Percentiles rank a stretch among this genome's conserved stretches.
Evolutionary conservation across 2,888 invertebrate genomes (phyloP).

Genomic region (Tenthredo amoena): DNA sequence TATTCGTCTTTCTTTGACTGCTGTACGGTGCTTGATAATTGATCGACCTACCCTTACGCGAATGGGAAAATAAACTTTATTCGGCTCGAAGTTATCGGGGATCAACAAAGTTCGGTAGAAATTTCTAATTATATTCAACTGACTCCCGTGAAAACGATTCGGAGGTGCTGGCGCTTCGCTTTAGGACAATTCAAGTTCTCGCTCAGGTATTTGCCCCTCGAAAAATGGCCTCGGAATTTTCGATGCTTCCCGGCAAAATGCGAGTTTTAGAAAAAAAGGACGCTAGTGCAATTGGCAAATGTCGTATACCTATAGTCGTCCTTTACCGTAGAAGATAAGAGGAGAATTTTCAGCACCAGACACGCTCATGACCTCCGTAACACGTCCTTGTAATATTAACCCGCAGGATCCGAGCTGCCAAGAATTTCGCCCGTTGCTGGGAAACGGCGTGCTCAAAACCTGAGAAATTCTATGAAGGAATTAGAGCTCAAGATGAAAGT

Average conservation of each 20-base stretch:
- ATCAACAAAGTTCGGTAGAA: not conserved
- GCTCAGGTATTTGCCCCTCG: slow-evolving; percentile 62
- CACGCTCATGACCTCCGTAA: not conserved
- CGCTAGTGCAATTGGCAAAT: not conserved
- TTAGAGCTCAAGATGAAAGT: not conserved
- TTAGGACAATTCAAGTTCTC: slow-evolving; percentile 62
- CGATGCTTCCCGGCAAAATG: slow-evolving; percentile 57
- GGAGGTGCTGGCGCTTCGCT: slow-evolving; percentile 54
- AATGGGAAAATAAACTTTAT: not conserved
- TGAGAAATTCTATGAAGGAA: not conserved
- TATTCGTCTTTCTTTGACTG: not conserved
- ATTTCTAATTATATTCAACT: not conserved
- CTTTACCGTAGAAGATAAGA: not conserved
- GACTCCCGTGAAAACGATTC: slow-evolving; percentile 18
- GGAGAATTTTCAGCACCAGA: not conserved
- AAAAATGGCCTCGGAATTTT: not conserved
- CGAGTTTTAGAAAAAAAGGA: slow-evolving; percentile 49
- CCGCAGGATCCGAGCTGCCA: not conserved
- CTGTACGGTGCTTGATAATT: not conserved
- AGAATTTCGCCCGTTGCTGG: not conserved
- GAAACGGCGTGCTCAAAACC: not conserved
- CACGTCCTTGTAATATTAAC: not conserved
- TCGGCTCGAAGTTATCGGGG: not conserved
- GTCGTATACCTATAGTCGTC: not conserved
- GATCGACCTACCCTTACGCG: not conserved